These are phyloP conservation scores for Holothuria scabra DNA, from an alignment of 53 echinoderm and acorn worm species.

Conservation along the genomic window DNA sequence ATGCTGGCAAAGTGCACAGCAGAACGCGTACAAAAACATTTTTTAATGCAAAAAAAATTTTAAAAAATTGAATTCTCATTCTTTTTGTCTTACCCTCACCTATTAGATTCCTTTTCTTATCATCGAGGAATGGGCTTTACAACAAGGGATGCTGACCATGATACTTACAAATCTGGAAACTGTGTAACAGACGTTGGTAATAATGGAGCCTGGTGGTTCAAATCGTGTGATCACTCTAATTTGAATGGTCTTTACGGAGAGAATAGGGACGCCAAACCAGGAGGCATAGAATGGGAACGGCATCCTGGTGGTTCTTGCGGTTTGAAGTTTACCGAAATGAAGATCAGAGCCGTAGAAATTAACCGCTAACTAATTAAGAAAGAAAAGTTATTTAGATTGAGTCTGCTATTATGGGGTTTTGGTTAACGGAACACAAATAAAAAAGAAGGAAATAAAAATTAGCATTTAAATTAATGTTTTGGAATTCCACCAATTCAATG, in stretches of 20 bases:
- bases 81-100: too few relatives aligned
- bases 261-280: neutral
- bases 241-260: neutral
- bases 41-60: too few relatives aligned
- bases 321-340: constrained; percentile 1
- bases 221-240: neutral
- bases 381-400: too few relatives aligned
- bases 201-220: neutral
- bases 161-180: neutral
- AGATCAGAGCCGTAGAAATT: neutral
- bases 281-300: neutral
- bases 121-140: neutral
- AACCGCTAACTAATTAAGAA: too few relatives aligned
- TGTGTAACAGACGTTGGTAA: neutral
- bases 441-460: too few relatives aligned
- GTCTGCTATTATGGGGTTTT: too few relatives aligned
- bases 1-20: too few relatives aligned
- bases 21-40: too few relatives aligned
- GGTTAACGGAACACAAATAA: too few relatives aligned
- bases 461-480: too few relatives aligned
- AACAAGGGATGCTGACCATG: neutral
- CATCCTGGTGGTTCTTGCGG: neutral
- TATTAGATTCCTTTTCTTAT: neutral
- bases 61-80: too few relatives aligned
- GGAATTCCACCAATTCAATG: too few relatives aligned